These are phyloP conservation scores for Agrilus planipennis DNA, from an alignment of 1,140 invertebrate genomes.

Conservation along the genomic window DNA sequence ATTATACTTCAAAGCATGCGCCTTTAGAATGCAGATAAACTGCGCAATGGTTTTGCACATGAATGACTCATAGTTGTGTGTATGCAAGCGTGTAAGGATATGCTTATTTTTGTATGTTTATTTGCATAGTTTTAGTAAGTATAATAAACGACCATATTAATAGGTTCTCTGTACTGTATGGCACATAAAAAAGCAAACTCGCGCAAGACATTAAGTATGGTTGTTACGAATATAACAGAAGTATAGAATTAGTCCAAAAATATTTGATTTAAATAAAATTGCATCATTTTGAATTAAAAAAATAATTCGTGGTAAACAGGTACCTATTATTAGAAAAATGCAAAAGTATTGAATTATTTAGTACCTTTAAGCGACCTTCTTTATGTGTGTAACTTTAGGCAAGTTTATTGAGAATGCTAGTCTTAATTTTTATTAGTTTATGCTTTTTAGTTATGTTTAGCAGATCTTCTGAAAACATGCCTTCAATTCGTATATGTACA, in stretches of 20 bases:
- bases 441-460: not conserved
- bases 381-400: not conserved
- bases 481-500: constrained; percentile 11
- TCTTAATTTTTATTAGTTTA: not conserved
- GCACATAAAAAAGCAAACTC: too few species aligned
- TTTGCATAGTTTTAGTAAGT: not conserved
- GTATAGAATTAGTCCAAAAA: too few species aligned
- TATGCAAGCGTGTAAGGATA: constrained; percentile 7
- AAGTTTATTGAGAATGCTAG: not conserved
- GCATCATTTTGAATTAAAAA: too few species aligned
- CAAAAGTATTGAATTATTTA: not conserved
- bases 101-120: not conserved
- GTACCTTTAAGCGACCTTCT: not conserved
- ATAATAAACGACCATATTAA: not conserved
- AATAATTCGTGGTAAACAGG: too few species aligned
- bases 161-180: not conserved
- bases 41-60: constrained; percentile 15
- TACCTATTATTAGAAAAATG: too few species aligned
- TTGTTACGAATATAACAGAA: too few species aligned
- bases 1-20: not conserved
- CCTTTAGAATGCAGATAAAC: constrained; percentile 4
- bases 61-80: constrained; percentile 13
- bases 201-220: too few species aligned
- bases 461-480: not conserved
- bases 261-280: too few species aligned